A percentile compares a stretch with the other conserved stretches of the same genome.
phyloP scores from a whole-genome alignment of 2,113 vertebrate genomes.

The Stigmatopora nigra region DNA sequence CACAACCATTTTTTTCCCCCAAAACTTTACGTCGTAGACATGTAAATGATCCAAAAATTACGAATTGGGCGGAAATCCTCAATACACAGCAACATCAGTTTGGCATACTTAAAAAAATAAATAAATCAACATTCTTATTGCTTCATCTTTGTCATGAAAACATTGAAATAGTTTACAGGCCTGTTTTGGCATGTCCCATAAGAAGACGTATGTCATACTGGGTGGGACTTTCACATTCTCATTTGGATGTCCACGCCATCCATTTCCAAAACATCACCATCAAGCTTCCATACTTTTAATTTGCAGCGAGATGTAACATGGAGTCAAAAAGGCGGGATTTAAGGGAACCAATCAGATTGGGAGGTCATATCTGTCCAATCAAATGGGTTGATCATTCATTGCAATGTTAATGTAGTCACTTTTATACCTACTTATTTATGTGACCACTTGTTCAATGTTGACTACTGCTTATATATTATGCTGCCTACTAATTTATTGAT shows the following conservation, averaged over 20 bases:
- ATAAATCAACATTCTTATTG: constrained; percentile 13
- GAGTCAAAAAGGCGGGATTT: too few relatives aligned
- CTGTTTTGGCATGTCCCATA: constrained; percentile 18
- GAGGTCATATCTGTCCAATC: too few relatives aligned
- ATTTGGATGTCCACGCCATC: constrained; percentile 18
- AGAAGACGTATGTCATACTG: constrained; percentile 21
- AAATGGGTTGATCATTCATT: too few relatives aligned
- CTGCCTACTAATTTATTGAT: too few relatives aligned
- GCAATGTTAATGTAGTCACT: too few relatives aligned
- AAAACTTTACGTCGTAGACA: constrained; percentile 16
- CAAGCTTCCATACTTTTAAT: constrained; percentile 3
- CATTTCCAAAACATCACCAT: constrained; percentile 15
- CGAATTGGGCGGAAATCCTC: constrained; percentile 29
- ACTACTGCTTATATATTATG: too few relatives aligned
- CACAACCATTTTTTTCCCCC: not conserved
- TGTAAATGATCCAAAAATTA: constrained; percentile 16
- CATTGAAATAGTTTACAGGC: constrained; percentile 36
- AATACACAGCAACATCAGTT: constrained; percentile 14
- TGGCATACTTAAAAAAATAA: constrained; percentile 15
- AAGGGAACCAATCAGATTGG: too few relatives aligned
- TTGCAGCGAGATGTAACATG: too few relatives aligned
- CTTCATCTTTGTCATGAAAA: constrained; percentile 13
- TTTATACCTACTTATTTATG: too few relatives aligned
- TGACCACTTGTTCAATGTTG: too few relatives aligned
- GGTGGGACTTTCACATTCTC: constrained; percentile 17